A percentile compares a stretch with the other conserved stretches of the same genome.
Conservation (phyloP, 2,113 vertebrate species). For the Rynchops niger region DNA sequence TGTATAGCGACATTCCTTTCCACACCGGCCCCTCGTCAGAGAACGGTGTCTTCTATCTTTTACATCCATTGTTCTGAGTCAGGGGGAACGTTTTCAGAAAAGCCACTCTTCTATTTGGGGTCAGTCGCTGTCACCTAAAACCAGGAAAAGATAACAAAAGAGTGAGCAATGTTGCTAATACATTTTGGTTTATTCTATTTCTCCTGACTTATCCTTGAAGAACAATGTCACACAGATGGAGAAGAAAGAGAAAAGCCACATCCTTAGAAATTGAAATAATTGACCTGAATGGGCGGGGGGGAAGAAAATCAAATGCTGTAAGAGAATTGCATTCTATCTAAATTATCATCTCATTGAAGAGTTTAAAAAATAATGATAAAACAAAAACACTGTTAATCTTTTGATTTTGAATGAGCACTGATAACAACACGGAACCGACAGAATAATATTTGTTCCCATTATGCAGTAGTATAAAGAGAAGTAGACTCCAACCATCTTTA, state of each 20-base stretch:
- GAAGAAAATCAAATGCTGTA: background rate
- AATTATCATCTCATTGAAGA: constrained; percentile 20
- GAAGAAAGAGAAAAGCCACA: background rate
- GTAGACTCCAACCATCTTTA: constrained; percentile 11
- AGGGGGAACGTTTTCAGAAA: background rate
- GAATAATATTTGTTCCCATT: background rate
- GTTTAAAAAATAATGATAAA: background rate
- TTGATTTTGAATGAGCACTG: constrained; percentile 18
- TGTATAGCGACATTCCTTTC: constrained; percentile 91
- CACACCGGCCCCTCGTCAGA: constrained; percentile 85
- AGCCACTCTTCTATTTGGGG: background rate
- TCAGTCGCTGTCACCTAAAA: constrained; percentile 62
- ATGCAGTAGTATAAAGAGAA: constrained; percentile 28
- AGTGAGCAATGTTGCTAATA: background rate
- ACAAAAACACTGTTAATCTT: constrained; percentile 5
- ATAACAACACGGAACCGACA: background rate
- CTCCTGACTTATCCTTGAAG: background rate
- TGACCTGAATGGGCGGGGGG: background rate
- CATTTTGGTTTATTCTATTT: background rate
- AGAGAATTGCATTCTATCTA: constrained; percentile 3
- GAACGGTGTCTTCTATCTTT: constrained; percentile 92
- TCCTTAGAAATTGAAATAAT: constrained; percentile 15
- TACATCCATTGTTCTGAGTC: constrained; percentile 82
- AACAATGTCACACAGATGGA: fast-evolving
- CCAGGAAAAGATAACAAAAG: background rate